Evolutionary conservation across 1,140 invertebrate genomes (phyloP), one percentile per base, ranked within the genome.

Genomic region (Zaprionus vittiger): DNA sequence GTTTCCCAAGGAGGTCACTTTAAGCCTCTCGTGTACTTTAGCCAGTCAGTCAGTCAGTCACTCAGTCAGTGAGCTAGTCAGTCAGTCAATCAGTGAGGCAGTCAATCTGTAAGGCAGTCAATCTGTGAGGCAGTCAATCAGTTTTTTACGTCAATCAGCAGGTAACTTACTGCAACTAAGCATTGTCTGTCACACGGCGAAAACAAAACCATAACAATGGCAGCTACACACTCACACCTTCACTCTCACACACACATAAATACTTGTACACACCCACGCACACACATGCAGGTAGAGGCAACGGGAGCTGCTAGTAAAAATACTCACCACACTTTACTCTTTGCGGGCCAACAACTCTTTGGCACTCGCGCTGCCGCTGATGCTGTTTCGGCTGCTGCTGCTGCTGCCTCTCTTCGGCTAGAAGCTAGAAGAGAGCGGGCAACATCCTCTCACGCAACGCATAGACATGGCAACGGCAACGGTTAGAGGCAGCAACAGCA

Each of bases 321-420:
- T 84, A 87, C 64, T 87, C 84, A 87, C 84, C 84, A 87, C 84
- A 66, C 69, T 81, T 7, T 70, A 74, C 84, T 89, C 80, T 81
- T 80, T 55, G 77, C 49, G 57, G 14, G 31, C 17, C 54, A 57
- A 59, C 64, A 86, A 89, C 84, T 87, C 80, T 83, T 87, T 87
- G 56, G 67, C 15, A 41, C 38, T 41, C 38, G 38, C 38, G 15
- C 49, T 73, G 57, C 15, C 64, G 57, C 22, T 72, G 24, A 56
- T 34, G 47, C 20, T 76, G 34, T 12, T 63, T 41, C 49, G 71
- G 17, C 59, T 4, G 55, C 71, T 24, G 34, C 57, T 57, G 75
- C 61, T 31, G 34, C 57, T 60, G 41, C 71, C 66, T 38, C 54
- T 68, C 62, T 73, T 66, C 22, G 67, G 54, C 73, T 71, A 79